These are phyloP conservation scores for Cryptotis parvus DNA, from an alignment of 2,113 vertebrate species.

Conservation along the genomic window DNA sequence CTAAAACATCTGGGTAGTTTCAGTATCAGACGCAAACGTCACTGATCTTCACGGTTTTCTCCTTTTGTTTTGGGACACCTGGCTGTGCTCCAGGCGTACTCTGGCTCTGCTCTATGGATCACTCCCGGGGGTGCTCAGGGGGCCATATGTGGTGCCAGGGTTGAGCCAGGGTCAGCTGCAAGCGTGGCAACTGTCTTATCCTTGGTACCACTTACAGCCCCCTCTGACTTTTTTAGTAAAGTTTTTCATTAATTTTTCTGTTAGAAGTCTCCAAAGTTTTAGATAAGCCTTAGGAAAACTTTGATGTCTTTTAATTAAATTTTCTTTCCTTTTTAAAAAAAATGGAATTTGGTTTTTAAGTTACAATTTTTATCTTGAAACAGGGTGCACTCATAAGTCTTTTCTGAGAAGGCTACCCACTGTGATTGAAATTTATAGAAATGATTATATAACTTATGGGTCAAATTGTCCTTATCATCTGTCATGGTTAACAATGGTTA, in stretches of 20 bases:
- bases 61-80: no score
- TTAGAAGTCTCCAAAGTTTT: background rate
- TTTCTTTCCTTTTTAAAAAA: background rate
- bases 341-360: constrained; percentile 14
- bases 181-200: no score
- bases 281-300: background rate
- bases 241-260: background rate
- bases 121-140: no score
- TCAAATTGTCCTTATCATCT: background rate
- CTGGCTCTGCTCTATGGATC: no score
- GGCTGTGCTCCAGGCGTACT: no score
- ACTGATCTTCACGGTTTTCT: no score
- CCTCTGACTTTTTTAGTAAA: background rate
- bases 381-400: background rate
- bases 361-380: background rate
- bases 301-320: constrained; percentile 1
- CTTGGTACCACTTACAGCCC: no score
- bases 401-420: background rate
- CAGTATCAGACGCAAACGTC: no score
- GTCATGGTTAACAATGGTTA: background rate
- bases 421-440: constrained; percentile 27
- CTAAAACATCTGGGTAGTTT: no score
- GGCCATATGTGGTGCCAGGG: no score
- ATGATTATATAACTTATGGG: background rate
- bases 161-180: no score